Evolutionary conservation across 2,797 vertebrate species (phyloP).

Genomic region (Pangasius larnaudii): DNA sequence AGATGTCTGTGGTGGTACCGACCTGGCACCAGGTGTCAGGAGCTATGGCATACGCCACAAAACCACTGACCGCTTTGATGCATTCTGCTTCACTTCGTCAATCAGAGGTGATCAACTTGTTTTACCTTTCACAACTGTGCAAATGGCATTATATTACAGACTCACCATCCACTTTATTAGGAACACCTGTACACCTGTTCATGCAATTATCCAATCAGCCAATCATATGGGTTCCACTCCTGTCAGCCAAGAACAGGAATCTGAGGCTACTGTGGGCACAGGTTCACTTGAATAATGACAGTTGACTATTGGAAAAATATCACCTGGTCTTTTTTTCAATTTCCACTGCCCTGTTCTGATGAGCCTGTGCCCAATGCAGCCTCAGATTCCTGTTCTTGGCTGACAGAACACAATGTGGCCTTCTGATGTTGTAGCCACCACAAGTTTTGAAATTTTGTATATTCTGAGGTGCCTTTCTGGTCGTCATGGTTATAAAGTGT

Average conservation of each 20-base stretch:
- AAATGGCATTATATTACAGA: neutral
- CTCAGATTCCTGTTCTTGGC: no score
- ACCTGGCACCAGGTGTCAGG: constrained; percentile 82
- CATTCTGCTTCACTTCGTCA: constrained; percentile 87
- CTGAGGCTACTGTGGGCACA: neutral
- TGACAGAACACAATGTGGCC: no score
- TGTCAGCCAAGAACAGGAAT: neutral
- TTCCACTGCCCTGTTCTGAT: neutral
- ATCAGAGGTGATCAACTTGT: constrained; percentile 76
- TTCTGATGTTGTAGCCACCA: neutral
- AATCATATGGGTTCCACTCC: neutral
- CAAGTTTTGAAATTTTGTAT: neutral
- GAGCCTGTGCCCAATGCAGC: neutral
- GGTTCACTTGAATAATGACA: neutral
- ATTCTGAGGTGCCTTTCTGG: neutral
- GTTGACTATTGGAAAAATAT: neutral
- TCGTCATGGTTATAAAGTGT: neutral
- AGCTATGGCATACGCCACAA: constrained; percentile 85
- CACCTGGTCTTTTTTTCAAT: neutral
- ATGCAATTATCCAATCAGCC: neutral
- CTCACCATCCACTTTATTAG: neutral
- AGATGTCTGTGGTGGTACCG: constrained; percentile 80
- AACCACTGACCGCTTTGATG: constrained; percentile 81
- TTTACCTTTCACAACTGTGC: neutral
- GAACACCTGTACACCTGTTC: neutral